Evolutionary conservation across 2,113 vertebrate species (phyloP), one percentile per base, ranked within the genome.

Genomic region (Spea bombifrons): DNA sequence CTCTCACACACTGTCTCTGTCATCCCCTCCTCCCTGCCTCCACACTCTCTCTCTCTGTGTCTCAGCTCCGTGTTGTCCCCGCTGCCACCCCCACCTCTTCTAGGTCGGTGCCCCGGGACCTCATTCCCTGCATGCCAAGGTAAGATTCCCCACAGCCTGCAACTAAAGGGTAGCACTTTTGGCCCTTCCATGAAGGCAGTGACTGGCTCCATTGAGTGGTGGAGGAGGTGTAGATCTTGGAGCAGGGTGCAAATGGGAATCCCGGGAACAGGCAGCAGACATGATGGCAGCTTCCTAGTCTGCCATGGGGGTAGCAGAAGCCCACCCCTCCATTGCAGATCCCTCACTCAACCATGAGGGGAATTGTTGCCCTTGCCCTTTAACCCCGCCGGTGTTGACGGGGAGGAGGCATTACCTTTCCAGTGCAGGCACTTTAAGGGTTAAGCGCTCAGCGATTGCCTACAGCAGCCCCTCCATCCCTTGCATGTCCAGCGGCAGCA

Each of bases 51-150:
- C 71, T 76, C 75, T 4, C 75, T 49, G 16, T 43, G 67, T 52
- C 66, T 16, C 30, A 30, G 30, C 46, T 55, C 13, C 55, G 63
- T 80, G 78, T 80, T 80, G 71, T 80, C 78, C 73, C 71, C 49
- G 78, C 78, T 68, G 71, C 63, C 78, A 68, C 71, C 78, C 78
- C 77, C 78, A 16, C 66, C 71, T 52, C 8, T 45, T 9, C 47
- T 64, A 63, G 76, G 47, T 66, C 64, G 44, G 77, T 70, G 70
- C 49, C 64, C 70, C 64, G 53, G 78, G 71, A 74, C 52, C 71
- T 45, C 64, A 59, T 9, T 7, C 47, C 13, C 5, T 45, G 59
- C 69, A 4, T 49, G 16, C 16, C 59, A 49, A 68, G 71, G 71
- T 80, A 74, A 80, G 71, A n/a, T n/a, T 10, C 50, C 44, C 45